phyloP scores from a whole-genome alignment of 1,140 invertebrate genomes.

The Monomorium pharaonis region DNA sequence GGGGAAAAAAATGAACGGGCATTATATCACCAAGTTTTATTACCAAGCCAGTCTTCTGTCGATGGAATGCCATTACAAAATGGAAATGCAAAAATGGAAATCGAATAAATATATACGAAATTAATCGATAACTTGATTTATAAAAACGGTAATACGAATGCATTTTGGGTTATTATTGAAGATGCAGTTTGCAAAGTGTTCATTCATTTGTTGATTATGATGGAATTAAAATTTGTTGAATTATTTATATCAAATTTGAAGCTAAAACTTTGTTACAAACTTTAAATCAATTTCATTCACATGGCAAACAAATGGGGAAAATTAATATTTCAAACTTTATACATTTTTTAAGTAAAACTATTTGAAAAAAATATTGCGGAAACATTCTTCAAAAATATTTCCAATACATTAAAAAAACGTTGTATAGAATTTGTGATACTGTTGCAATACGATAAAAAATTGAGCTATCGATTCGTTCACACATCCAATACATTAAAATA shows the following conservation, averaged over 20 bases:
- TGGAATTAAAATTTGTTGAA: background rate
- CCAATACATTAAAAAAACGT: background rate
- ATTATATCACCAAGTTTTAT: background rate
- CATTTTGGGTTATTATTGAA: background rate
- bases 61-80: background rate
- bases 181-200: background rate
- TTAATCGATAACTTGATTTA: background rate
- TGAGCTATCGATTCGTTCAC: background rate
- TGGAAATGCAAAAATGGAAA: background rate
- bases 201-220: too few species aligned
- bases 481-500: background rate
- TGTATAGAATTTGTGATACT: background rate
- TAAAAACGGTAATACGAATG: background rate
- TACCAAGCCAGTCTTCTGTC: background rate
- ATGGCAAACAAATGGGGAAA: background rate
- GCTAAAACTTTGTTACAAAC: too few species aligned
- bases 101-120: background rate
- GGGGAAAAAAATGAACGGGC: background rate
- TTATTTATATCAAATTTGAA: background rate
- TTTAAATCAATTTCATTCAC: background rate
- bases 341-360: background rate
- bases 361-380: background rate
- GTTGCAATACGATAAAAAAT: background rate
- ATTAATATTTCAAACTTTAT: background rate
- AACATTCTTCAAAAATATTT: conserved; percentile 2